phyloP scores from a whole-genome alignment of 2,888 invertebrate genomes.

The Sphaerolaimus hirsutus region DNA sequence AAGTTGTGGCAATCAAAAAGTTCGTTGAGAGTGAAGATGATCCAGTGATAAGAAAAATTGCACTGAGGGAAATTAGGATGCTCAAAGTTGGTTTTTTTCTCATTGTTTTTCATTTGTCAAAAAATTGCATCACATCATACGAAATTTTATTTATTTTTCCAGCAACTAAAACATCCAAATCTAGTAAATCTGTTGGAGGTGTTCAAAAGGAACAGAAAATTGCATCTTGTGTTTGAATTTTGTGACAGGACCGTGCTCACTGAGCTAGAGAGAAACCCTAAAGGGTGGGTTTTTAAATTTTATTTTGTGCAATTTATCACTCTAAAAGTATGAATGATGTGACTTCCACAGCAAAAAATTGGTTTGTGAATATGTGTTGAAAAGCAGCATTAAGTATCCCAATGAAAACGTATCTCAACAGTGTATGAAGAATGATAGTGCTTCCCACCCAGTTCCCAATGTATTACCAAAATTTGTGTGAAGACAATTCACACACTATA shows the following conservation, averaged over 20 bases:
- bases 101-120: neutral
- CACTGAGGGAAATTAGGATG: conserved; percentile 68
- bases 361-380: too few species aligned
- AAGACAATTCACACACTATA: too few species aligned
- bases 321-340: too few species aligned
- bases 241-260: conserved; percentile 89
- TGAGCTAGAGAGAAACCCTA: conserved; percentile 75
- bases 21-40: conserved; percentile 78
- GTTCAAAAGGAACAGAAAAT: conserved; percentile 70
- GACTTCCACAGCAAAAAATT: too few species aligned
- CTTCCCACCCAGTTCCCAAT: too few species aligned
- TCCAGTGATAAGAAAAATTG: conserved; percentile 61
- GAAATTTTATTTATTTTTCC: conserved; percentile 20
- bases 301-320: too few species aligned
- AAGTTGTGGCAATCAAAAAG: conserved; percentile 72
- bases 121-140: neutral
- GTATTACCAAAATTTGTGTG: too few species aligned
- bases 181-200: conserved; percentile 88
- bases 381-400: too few species aligned
- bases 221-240: conserved; percentile 92
- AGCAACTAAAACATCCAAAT: conserved; percentile 95
- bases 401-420: too few species aligned
- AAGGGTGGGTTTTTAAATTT: conserved; percentile 38
- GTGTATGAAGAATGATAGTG: too few species aligned
- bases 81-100: conserved; percentile 51